Base-by-base conservation (phyloP, 1,140 invertebrate genomes). In the Meloidogyne exigua region DNA sequence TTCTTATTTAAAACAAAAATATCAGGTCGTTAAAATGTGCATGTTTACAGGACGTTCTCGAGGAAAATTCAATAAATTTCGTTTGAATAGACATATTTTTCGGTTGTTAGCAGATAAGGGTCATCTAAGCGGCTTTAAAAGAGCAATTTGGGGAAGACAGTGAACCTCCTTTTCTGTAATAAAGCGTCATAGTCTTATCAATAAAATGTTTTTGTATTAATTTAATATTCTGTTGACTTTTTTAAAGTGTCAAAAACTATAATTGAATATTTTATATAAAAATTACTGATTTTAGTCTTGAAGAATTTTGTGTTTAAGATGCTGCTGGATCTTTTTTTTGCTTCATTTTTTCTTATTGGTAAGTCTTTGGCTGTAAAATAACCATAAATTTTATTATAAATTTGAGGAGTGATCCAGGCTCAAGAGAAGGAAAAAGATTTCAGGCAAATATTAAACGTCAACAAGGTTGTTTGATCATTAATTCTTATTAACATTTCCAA, bases 41-140 rank as follows among this genome's bases (percentile, higher is more conserved):
- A 71, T 76, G 76, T 87, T 87, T 73, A 87, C 86, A 5, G 87
- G 84, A 65, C 76, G 83, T 11, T 78, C 76, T 74, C 74, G 85
- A 28, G 85, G 85, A 76, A 87, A 87, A 76, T 82, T 87, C 28
- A 88, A 86, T 79, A 84, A 80, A 9, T 88, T 78, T 62, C 77
- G 85, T 9, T 49, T 87, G 11, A 84, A 78, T 72, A 76, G 85
- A 11, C 83, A 87, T 57, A 69, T 85, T 42, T 86, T 86, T 81
- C 83, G 85, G 32, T 49, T 76, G 21, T 57, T 87, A 21, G 86
- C 85, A 9, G 85, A 87, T 77, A 75, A 85, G 44, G 78, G 79
- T 10, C 79, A 86, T 25, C 65, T 86, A 15, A 42, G 65, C 25
- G 85, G 86, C 2, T 85, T 87, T 2, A 83, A 86, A 68, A 49